Conservation (phyloP, 2,113 vertebrate species). For the Sebastes fasciatus region DNA sequence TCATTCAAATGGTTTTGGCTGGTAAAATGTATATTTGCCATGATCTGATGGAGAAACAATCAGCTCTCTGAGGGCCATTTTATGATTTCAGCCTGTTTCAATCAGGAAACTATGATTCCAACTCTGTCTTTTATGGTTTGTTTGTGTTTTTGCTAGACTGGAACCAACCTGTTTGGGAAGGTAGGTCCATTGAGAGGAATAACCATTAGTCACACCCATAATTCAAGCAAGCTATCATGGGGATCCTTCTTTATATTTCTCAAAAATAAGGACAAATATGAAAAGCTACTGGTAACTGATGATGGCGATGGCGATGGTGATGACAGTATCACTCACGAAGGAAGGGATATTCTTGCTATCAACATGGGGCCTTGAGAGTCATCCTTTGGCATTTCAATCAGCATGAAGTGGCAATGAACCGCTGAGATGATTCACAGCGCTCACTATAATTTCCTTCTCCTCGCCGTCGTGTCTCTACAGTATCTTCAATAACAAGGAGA, state of each 20-base stretch:
- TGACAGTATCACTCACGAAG: slow-evolving; percentile 21
- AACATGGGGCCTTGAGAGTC: slow-evolving; percentile 36
- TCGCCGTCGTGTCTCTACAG: slow-evolving; percentile 22
- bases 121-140: background rate
- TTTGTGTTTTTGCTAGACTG: no score
- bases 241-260: slow-evolving; percentile 4
- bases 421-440: slow-evolving; percentile 52
- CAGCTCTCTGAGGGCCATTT: background rate
- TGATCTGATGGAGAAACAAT: background rate
- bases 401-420: slow-evolving; percentile 55
- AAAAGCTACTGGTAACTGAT: slow-evolving; percentile 6
- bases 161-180: background rate
- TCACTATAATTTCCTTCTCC: slow-evolving; percentile 56
- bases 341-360: slow-evolving; percentile 34
- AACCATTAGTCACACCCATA: background rate
- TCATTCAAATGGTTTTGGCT: slow-evolving; percentile 56
- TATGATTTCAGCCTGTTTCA: background rate
- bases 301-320: background rate
- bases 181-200: slow-evolving; percentile 1
- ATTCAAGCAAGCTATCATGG: background rate
- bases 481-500: slow-evolving; percentile 34
- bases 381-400: slow-evolving; percentile 73
- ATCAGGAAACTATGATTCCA: background rate
- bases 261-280: slow-evolving; percentile 1
- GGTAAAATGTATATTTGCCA: background rate